A percentile compares a stretch with the other conserved stretches of the same genome.
phyloP scores from a whole-genome alignment of 1,140 invertebrate genomes.

The Neomicropteryx cornuta region DNA sequence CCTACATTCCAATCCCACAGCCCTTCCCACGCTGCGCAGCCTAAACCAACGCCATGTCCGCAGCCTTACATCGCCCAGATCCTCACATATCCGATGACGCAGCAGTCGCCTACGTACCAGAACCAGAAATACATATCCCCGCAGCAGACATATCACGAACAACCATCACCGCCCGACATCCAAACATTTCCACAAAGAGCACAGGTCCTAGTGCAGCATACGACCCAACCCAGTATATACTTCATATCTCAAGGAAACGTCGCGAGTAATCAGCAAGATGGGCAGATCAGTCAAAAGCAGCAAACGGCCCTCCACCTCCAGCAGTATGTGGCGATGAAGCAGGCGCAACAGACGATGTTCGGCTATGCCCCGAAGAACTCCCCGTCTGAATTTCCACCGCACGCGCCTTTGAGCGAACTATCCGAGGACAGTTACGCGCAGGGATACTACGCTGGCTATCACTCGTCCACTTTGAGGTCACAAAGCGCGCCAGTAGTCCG shows the following conservation, averaged over 20 bases:
- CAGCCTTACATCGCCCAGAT: conserved; percentile 38
- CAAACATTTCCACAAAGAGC: conserved; percentile 20
- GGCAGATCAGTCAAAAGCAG: conserved; percentile 29
- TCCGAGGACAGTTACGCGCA: conserved; percentile 23
- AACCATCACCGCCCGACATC: conserved; percentile 14
- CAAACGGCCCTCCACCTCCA: conserved; percentile 37
- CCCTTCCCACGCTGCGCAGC: conserved; percentile 30
- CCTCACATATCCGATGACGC: conserved; percentile 35
- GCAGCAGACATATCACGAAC: conserved; percentile 33
- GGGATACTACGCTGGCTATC: conserved; percentile 25
- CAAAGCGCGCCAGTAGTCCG: no score
- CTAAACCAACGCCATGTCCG: conserved; percentile 4
- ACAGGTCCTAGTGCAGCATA: conserved; percentile 7
- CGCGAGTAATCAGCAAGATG: conserved; percentile 20
- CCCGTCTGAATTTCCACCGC: conserved; percentile 26
- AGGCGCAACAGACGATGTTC: conserved; percentile 39
- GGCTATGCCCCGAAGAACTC: conserved; percentile 30
- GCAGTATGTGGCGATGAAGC: conserved; percentile 40
- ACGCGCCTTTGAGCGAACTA: conserved; percentile 16
- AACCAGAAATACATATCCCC: conserved; percentile 34
- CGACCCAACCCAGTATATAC: conserved; percentile 32
- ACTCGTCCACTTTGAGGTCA: no score
- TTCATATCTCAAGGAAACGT: conserved; percentile 29
- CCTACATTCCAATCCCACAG: conserved; percentile 41
- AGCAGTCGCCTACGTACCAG: conserved; percentile 30